These are phyloP conservation scores for Adelosebastes latens DNA, from an alignment of 2,797 vertebrate genomes.

Conservation along the genomic window DNA sequence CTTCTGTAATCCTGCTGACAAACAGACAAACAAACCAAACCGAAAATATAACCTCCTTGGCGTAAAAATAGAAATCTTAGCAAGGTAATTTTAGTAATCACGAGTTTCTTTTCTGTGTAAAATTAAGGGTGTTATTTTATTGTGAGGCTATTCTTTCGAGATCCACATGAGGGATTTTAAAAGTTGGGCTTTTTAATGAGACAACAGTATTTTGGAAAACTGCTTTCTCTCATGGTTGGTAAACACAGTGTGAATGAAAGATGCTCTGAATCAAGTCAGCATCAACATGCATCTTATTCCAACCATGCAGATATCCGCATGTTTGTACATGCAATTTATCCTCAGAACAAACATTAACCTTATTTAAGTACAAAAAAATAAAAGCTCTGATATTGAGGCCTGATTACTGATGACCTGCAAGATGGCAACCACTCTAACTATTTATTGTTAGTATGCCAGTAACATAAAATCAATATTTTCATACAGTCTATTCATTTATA, in stretches of 20 bases:
- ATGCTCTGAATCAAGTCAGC: conserved; percentile 30
- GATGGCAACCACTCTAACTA: not conserved
- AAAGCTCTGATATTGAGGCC: not conserved
- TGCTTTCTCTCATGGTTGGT: conserved; percentile 21
- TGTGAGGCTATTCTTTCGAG: conserved; percentile 9
- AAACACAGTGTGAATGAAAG: conserved; percentile 35
- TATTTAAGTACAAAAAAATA: not conserved
- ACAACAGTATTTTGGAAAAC: conserved; percentile 26
- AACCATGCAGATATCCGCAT: conserved; percentile 19
- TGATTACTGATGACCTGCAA: not conserved
- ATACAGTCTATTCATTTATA: not conserved
- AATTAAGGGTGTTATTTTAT: conserved; percentile 27
- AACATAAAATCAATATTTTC: not conserved
- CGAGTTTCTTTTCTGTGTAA: not conserved
- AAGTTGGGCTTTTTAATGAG: conserved; percentile 39
- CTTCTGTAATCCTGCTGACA: not conserved
- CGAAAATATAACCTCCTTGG: not conserved
- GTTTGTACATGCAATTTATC: conserved; percentile 17
- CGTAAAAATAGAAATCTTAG: not conserved
- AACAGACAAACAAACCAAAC: not conserved
- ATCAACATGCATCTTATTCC: conserved; percentile 15
- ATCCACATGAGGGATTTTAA: conserved; percentile 23
- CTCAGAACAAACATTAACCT: not conserved
- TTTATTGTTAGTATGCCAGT: not conserved
- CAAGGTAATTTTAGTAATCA: conserved; percentile 6